phyloP scores from a whole-genome alignment of 2,888 invertebrate species.

The Itoplectis maculator region DNA sequence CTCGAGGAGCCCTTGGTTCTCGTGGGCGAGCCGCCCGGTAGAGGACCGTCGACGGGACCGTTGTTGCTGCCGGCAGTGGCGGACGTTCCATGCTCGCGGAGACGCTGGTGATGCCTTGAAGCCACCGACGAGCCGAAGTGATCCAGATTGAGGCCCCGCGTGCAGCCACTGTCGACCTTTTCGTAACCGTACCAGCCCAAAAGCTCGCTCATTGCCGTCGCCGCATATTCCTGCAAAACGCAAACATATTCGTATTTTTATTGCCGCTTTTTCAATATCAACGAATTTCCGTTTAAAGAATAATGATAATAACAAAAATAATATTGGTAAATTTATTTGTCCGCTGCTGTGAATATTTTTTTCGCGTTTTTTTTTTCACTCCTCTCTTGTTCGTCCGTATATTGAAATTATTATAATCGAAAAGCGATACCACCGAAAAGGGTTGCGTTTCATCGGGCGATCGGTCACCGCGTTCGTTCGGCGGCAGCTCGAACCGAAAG shows the following conservation, averaged over 20 bases:
- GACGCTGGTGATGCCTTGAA: slow-evolving; percentile 71
- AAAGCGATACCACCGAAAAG: slow-evolving; percentile 8
- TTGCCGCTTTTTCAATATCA: too few species aligned
- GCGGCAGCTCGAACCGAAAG: neutral
- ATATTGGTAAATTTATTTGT: too few species aligned
- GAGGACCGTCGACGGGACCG: slow-evolving; percentile 84
- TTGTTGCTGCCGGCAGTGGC: slow-evolving; percentile 79
- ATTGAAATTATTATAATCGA: neutral
- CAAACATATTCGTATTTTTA: neutral
- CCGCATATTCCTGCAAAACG: slow-evolving; percentile 93
- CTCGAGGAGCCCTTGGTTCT: slow-evolving; percentile 65
- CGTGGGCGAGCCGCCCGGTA: slow-evolving; percentile 75
- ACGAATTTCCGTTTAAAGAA: neutral
- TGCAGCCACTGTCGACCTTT: slow-evolving; percentile 88
- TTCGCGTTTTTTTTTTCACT: too few species aligned
- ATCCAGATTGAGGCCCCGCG: slow-evolving; percentile 85
- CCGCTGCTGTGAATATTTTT: too few species aligned
- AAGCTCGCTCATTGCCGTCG: slow-evolving; percentile 96
- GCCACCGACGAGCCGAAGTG: slow-evolving; percentile 80
- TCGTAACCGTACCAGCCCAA: slow-evolving; percentile 97
- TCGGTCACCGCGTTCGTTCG: neutral
- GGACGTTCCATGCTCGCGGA: slow-evolving; percentile 75
- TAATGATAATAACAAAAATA: too few species aligned
- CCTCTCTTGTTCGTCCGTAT: neutral
- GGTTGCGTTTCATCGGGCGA: slow-evolving; percentile 20